Percentiles rank a stretch among this genome's conserved stretches.
Conservation (phyloP, 2,888 invertebrate genomes). For the Euplagia quadripunctaria region DNA sequence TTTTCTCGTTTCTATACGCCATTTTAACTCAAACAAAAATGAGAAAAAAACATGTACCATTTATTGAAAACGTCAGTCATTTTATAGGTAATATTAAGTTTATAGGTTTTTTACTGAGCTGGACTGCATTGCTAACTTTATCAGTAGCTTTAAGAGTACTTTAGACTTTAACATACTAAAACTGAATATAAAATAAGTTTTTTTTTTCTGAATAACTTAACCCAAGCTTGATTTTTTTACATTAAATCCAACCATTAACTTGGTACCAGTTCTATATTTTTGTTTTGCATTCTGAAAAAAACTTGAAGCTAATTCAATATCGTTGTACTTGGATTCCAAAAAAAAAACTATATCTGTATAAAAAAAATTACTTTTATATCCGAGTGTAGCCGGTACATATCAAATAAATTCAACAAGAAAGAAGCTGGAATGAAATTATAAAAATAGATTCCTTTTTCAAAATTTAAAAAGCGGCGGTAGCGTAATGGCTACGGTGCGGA, state of each 20-base stretch:
- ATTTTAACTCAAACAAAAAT: slow-evolving; percentile 42
- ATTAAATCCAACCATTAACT: background rate
- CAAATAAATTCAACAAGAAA: no score
- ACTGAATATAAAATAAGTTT: background rate
- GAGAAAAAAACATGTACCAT: slow-evolving; percentile 29
- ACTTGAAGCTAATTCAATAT: no score
- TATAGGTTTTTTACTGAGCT: slow-evolving; percentile 11
- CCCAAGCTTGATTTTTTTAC: background rate
- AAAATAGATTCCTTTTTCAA: no score
- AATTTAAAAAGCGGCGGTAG: no score
- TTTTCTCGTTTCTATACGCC: slow-evolving; percentile 36
- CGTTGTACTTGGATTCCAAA: no score
- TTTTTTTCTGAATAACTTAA: background rate
- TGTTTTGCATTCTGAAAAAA: no score
- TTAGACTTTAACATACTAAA: background rate
- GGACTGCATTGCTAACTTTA: slow-evolving; percentile 14
- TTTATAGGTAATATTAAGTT: slow-evolving; percentile 23
- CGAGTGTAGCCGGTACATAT: no score
- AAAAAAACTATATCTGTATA: no score
- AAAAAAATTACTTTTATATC: no score
- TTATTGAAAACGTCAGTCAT: slow-evolving; percentile 25
- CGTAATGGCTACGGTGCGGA: no score
- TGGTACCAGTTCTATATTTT: background rate
- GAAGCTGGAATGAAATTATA: no score
- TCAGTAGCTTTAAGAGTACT: slow-evolving; percentile 2